phyloP scores from a whole-genome alignment of 2,113 vertebrate genomes.

The Trachemys scripta region DNA sequence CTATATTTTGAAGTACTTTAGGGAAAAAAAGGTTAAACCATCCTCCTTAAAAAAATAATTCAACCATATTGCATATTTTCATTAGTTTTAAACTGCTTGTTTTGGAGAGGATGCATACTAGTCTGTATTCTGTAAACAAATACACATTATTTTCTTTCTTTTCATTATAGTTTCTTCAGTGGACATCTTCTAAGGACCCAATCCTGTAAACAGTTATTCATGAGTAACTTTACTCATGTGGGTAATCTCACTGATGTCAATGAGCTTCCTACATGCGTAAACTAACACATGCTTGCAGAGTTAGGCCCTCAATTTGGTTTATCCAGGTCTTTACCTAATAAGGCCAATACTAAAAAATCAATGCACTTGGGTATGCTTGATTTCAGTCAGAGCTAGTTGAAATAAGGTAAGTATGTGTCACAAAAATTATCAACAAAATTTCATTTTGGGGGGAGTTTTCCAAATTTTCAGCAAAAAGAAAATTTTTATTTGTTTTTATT shows the following conservation, averaged over 20 bases:
- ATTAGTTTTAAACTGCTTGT: not conserved
- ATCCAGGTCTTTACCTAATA: not conserved
- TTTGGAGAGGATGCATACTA: not conserved
- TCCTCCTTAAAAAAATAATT: not conserved
- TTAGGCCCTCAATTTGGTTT: not conserved
- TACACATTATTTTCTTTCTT: not conserved
- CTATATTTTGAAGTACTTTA: not conserved
- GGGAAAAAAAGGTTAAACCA: not conserved
- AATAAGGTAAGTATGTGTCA: not conserved
- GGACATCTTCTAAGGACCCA: not conserved
- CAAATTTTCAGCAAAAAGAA: not conserved
- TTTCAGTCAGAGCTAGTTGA: not conserved
- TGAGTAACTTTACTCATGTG: not conserved
- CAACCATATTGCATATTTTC: not conserved
- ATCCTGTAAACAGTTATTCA: not conserved
- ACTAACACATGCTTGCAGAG: not conserved
- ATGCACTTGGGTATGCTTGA: not conserved
- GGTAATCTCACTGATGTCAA: not conserved
- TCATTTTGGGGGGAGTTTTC: not conserved
- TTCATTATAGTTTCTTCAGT: not conserved
- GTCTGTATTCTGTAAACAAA: accelerated
- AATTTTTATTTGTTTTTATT: not conserved
- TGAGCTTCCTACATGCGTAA: not conserved
- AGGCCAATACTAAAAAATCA: not conserved
- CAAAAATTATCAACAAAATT: not conserved